Evolutionary conservation across 2,113 vertebrate genomes (phyloP).

Genomic region (Brienomyrus brachyistius): DNA sequence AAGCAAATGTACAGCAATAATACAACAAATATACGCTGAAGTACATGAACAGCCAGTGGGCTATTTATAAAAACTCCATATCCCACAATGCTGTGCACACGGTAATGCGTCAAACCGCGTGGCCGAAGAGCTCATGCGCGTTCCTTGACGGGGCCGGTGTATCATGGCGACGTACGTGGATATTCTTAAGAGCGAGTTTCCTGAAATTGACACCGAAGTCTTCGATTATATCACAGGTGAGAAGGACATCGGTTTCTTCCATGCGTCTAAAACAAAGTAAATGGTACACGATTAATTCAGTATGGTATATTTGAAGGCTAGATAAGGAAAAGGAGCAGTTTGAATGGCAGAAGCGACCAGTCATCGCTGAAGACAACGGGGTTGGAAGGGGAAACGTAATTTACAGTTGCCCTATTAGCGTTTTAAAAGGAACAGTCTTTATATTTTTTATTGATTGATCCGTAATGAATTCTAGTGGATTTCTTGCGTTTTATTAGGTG

Average conservation of each 20-base stretch:
- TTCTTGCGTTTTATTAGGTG: background rate
- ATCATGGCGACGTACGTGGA: conserved; percentile 92
- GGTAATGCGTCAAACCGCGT: conserved; percentile 1
- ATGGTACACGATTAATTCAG: background rate
- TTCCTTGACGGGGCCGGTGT: conserved; percentile 43
- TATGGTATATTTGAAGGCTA: background rate
- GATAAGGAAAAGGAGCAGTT: background rate
- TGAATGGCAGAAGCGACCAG: conserved; percentile 7
- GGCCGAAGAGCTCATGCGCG: conserved; percentile 47
- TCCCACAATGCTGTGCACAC: conserved; percentile 35
- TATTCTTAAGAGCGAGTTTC: conserved; percentile 89
- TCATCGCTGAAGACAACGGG: background rate
- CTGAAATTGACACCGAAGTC: conserved; percentile 82
- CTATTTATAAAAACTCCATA: conserved; percentile 26
- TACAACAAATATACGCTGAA: background rate
- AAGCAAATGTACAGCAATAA: background rate
- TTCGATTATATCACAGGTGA: conserved; percentile 89
- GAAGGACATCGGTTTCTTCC: background rate
- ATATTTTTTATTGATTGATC: background rate
- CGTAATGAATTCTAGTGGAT: background rate
- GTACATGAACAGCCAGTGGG: background rate
- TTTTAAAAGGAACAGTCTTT: background rate
- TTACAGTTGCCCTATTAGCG: background rate
- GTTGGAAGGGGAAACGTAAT: background rate
- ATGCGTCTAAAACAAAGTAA: background rate